Conservation (phyloP, 2,113 vertebrate species). For the Gallinago media region DNA sequence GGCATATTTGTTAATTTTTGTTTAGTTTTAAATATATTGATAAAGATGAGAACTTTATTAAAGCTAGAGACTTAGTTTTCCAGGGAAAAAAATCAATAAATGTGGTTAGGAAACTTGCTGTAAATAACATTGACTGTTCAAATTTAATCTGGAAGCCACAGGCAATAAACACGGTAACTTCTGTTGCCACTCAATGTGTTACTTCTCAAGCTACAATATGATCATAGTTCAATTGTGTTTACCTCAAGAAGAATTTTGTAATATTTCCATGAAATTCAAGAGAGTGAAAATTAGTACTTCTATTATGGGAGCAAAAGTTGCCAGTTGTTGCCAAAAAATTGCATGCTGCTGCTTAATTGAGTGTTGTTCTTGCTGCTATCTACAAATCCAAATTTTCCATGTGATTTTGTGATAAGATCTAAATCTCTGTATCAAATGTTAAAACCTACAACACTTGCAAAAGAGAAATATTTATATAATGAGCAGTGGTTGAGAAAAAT, state of each 20-base stretch:
- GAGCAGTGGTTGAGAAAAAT: slow-evolving; percentile 34
- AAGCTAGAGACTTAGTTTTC: not conserved
- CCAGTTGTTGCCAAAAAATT: slow-evolving; percentile 8
- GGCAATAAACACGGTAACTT: not conserved
- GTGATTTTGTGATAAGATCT: slow-evolving; percentile 1
- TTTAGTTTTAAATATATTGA: not conserved
- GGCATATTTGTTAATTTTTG: not conserved
- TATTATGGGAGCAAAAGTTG: slow-evolving; percentile 1
- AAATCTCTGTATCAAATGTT: slow-evolving; percentile 41
- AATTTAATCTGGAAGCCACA: not conserved
- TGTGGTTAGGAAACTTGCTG: not conserved
- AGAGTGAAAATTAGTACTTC: not conserved
- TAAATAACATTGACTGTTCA: not conserved
- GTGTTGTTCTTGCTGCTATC: slow-evolving; percentile 14
- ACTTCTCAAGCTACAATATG: not conserved
- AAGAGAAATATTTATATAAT: slow-evolving; percentile 38
- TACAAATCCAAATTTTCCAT: not conserved
- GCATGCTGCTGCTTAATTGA: slow-evolving; percentile 8
- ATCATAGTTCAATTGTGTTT: not conserved
- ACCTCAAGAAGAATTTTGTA: not conserved
- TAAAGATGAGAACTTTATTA: not conserved
- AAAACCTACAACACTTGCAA: not conserved
- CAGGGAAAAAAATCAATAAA: not conserved
- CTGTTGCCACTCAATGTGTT: not conserved
- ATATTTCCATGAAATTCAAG: slow-evolving; percentile 41